Evolutionary conservation across 1,140 invertebrate species (phyloP), one percentile per base, ranked within the genome.

Genomic region (Papilio machaon): DNA sequence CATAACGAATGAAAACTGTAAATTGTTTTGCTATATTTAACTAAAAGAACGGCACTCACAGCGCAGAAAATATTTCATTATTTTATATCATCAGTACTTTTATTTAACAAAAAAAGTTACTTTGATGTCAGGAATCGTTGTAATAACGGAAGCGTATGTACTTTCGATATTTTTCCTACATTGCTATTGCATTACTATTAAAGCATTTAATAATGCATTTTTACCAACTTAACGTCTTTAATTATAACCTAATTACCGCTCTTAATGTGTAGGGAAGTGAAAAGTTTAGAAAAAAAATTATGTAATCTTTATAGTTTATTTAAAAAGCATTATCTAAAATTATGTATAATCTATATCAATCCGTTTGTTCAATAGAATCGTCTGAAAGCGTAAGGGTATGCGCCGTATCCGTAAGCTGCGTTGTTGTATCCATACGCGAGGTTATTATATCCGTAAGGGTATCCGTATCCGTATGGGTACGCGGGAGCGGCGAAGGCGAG

Each of bases 401-500:
- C 74, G 23, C 46, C 30, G 38, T 73, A 43, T 47, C 73, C 73
- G 17, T 58, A 58, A 58, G 73, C 73, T 15, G 38, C 43, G 74
- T 46, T 46, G 43, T 75, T 75, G 74, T 76, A 76, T 30, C 74
- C 74, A 47, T 38, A 70, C 15, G 30, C 23, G 23, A 58, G 13
- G 74, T 35, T 35, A 3, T 23, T 23, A 19, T 52, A 47, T n/a
- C 47, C 43, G 19, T 47, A 54, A 4, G 38, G 38, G 54, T 70
- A 70, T 15, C 23, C 23, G 54, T 78, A 78, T 54, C 54, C 54
- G 35, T 78, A 78, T 6, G 54, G 35, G 58, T 64, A 64, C 2
- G 76, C 38, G 43, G 83, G 80, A 2, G 85, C 75, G 35, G 84
- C 80, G 77, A 83, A 75, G 35, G 82, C 84, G 54, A 82, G 46